Evolutionary conservation across 2,888 invertebrate genomes (phyloP).

Genomic region (Congeria kusceri): DNA sequence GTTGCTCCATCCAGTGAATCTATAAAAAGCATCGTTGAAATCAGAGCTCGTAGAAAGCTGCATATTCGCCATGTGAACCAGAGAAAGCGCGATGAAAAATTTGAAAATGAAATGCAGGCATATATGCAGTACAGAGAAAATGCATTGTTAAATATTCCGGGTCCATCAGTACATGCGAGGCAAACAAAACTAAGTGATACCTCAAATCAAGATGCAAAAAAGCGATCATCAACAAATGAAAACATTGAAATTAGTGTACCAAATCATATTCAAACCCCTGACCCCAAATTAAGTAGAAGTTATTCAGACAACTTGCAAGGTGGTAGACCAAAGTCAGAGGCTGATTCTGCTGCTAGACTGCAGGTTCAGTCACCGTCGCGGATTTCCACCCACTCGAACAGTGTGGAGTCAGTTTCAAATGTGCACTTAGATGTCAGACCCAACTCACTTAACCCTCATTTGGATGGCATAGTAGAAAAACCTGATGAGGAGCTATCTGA

Average conservation of each 20-base stretch:
- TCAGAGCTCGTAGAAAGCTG: constrained; percentile 70
- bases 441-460: not conserved
- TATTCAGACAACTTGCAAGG: not conserved
- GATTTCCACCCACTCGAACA: constrained; percentile 42
- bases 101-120: constrained; percentile 75
- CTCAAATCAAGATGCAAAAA: not conserved
- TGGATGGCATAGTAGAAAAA: not conserved
- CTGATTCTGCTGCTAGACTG: not conserved
- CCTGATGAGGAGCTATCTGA: not conserved
- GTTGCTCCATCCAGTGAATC: constrained; percentile 66
- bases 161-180: not conserved
- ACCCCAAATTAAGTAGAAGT: not conserved
- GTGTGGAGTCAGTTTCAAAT: constrained; percentile 64
- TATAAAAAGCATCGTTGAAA: constrained; percentile 64
- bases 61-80: constrained; percentile 77
- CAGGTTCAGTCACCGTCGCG: constrained; percentile 51
- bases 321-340: not conserved
- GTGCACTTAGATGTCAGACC: constrained; percentile 62
- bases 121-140: constrained; percentile 63
- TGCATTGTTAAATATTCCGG: constrained; percentile 34
- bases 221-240: not conserved
- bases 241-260: not conserved
- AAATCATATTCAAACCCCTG: not conserved
- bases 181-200: too few species aligned
- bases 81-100: constrained; percentile 72